Percentiles rank a stretch among this genome's conserved stretches.
Evolutionary conservation across 2,888 invertebrate genomes (phyloP).

Genomic region (Tinea pellionella): DNA sequence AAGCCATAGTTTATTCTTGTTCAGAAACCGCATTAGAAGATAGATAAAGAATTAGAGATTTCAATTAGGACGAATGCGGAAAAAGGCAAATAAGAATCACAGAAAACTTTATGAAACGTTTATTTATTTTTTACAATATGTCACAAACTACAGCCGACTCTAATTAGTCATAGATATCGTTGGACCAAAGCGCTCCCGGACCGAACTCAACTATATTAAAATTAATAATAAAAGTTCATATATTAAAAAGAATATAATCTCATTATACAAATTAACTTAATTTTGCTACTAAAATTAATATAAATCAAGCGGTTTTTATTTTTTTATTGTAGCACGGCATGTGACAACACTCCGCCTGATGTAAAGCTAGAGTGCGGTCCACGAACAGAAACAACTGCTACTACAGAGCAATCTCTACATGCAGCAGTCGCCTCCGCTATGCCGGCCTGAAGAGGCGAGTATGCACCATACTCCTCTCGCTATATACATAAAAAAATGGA

Average conservation of each 20-base stretch:
- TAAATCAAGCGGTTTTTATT: neutral
- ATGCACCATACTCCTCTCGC: too few species aligned
- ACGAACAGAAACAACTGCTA: too few species aligned
- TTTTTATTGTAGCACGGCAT: too few species aligned
- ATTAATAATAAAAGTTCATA: slow-evolving; percentile 9
- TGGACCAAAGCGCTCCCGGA: slow-evolving; percentile 61
- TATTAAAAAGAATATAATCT: slow-evolving; percentile 40
- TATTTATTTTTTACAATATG: slow-evolving; percentile 54
- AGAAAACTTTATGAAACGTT: slow-evolving; percentile 49
- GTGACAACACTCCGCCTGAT: too few species aligned
- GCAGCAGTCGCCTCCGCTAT: too few species aligned
- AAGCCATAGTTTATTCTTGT: too few species aligned
- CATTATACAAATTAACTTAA: slow-evolving; percentile 65
- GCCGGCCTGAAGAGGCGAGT: too few species aligned
- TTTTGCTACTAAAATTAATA: slow-evolving; percentile 51
- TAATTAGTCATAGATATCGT: slow-evolving; percentile 51
- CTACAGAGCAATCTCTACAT: too few species aligned
- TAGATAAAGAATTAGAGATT: too few species aligned
- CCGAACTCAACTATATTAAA: slow-evolving; percentile 45
- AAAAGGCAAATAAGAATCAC: slow-evolving; percentile 26
- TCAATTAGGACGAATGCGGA: too few species aligned
- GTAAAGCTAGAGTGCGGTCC: too few species aligned
- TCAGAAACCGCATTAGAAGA: too few species aligned
- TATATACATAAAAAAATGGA: neutral
- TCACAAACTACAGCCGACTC: slow-evolving; percentile 65